A percentile compares a stretch with the other conserved stretches of the same genome.
These are phyloP conservation scores for Stichodactyla mertensii DNA, from an alignment of 64 coral and sea anemone species.

Conservation along the genomic window DNA sequence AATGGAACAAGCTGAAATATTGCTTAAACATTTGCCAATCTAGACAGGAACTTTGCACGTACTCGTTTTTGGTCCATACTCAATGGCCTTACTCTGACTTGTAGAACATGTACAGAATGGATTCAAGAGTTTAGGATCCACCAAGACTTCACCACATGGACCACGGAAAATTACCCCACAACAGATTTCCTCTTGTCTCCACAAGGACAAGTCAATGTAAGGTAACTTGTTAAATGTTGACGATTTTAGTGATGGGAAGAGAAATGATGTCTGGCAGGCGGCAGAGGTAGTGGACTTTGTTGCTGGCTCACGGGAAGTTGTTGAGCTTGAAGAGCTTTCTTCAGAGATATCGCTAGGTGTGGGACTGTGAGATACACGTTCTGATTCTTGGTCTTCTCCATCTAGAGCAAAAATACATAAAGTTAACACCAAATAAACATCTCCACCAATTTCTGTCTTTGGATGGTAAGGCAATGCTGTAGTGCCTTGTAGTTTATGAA, in stretches of 20 bases:
- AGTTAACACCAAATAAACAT: background rate
- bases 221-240: constrained; percentile 74
- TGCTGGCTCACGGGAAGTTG: background rate
- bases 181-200: constrained; percentile 95
- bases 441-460: background rate
- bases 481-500: too few relatives aligned
- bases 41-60: background rate
- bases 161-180: constrained; percentile 97
- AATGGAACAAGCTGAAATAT: too few relatives aligned
- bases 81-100: constrained; percentile 32
- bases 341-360: constrained; percentile 78
- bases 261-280: constrained; percentile 87
- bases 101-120: constrained; percentile 84
- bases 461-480: background rate
- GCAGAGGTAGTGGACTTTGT: constrained; percentile 55
- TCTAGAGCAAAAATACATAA: background rate
- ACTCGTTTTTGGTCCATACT: background rate
- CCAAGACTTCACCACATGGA: constrained; percentile 89
- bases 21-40: too few relatives aligned
- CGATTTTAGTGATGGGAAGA: constrained; percentile 71
- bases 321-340: constrained; percentile 47
- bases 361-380: constrained; percentile 68
- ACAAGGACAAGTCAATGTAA: constrained; percentile 90
- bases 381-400: constrained; percentile 1
- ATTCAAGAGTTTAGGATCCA: constrained; percentile 91